Evolutionary conservation across 2,113 vertebrate genomes (phyloP), one percentile per base, ranked within the genome.

Genomic region (Physeter macrocephalus): DNA sequence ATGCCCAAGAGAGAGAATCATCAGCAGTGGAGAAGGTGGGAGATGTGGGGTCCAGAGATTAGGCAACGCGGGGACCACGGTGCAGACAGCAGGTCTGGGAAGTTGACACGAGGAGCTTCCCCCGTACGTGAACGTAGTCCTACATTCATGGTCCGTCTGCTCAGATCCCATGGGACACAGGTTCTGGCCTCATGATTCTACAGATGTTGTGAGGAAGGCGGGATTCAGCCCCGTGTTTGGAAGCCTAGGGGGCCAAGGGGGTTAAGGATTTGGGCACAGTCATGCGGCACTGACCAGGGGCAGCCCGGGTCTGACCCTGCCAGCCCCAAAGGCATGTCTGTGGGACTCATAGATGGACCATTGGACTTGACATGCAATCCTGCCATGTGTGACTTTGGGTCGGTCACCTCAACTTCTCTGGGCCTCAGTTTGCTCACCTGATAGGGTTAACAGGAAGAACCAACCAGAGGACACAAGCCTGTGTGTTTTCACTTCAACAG

Each of bases 331-430:
- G 61, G 25, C 27, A 12, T 17, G 49, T 49, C 2, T 14, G 12
- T 49, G 20, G 25, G 52, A 1, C 71, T 43, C 18, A 17, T 3
- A 64, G 67, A 54, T 5, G 29, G 14, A 20, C 66, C 27, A 8
- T 36, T 29, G 46, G 61, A n/a, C 4, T 1, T 3, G 4, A 54
- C 29, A 6, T 0, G 0, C 8, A 8, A 31, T 39, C 5, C 61
- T n/a, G 29, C 20, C 59, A 27, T 3, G 9, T 23, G 6, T 81
- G 66, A 52, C 75, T 27, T 27, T 59, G 67, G n/a, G 54, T 15
- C 1, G 3, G 14, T 46, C 3, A 8, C 14, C 46, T 69, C 8
- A 8, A 15, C 21, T 14, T 31, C 72, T n/a, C 5, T 64, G 7
- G 34, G 27, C 11, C 43, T 61, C 43, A 10, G 86, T 36, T n/a